Conservation (phyloP, 92 coral and sea anemone species). For the Parazoanthus atlanticus region DNA sequence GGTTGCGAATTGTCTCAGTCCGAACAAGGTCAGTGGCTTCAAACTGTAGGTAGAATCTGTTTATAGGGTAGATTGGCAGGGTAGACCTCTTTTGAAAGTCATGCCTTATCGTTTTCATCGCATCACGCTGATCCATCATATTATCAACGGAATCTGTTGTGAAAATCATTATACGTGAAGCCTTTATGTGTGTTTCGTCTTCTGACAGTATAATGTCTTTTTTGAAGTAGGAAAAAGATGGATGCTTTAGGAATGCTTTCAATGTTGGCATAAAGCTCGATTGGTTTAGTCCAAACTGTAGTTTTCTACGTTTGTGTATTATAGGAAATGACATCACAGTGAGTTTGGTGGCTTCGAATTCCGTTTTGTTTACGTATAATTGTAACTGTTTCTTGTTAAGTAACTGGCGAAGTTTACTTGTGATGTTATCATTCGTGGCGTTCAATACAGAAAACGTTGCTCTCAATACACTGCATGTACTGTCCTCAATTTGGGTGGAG, state of each 20-base stretch:
- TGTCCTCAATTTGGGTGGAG: not conserved
- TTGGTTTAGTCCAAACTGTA: not conserved
- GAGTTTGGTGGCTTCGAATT: not conserved
- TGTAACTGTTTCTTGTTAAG: not conserved
- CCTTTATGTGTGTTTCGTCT: conserved; percentile 48
- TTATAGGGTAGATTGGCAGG: conserved; percentile 55
- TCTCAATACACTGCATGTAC: not conserved
- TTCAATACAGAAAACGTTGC: not conserved
- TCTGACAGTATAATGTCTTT: conserved; percentile 62
- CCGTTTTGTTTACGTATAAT: not conserved
- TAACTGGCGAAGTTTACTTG: not conserved
- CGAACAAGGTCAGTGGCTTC: not conserved
- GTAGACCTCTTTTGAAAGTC: conserved; percentile 53
- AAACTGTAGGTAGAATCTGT: not conserved
- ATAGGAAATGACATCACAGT: not conserved
- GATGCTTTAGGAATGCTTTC: conserved; percentile 49
- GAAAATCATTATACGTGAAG: conserved; percentile 66
- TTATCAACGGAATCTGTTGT: conserved; percentile 44
- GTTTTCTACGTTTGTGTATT: not conserved
- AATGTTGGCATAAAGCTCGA: conserved; percentile 34
- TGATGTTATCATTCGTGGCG: not conserved
- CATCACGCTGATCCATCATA: conserved; percentile 48
- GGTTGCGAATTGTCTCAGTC: conserved; percentile 11
- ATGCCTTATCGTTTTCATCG: conserved; percentile 64
- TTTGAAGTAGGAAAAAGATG: conserved; percentile 50